Evolutionary conservation across 37 sponge, comb jelly and placozoan genomes (phyloP), one percentile per base, ranked within the genome.

Genomic region (Amphimedon queenslandica): DNA sequence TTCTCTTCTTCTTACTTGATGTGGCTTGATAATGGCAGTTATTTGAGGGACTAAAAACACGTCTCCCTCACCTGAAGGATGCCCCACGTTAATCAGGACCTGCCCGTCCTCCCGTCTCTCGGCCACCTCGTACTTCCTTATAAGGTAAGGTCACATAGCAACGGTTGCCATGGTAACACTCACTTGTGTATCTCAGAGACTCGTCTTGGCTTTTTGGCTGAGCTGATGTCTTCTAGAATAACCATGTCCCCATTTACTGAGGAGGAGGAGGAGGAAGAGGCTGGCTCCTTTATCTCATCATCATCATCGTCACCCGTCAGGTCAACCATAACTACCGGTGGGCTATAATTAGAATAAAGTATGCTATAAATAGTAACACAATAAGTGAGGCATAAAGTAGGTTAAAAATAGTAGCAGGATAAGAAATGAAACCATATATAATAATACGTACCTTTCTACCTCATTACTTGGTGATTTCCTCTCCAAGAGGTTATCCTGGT

Each of bases 41-140:
- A 98, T 73, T 40, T 94, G 96, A 42, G 92, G 87, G 8, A 90
- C 79, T n/a, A 94, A 78, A 63, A 70, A 77, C 34, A 98, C 69
- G 66, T 92, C 96, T 1, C 40, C 38, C 56, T 96, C 96, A 47
- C 58, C 66, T 28, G 67, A 42, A 8, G 88, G 66, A 38, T 96
- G 96, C 11, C 79, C 77, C 32, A 82, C 71, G 58, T 96, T 96
- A 30, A 91, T 77, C 56, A 92, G 42, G 23, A 94, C 83, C 37
- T 84, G 68, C 16, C 87, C 77, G 64, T 87, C 81, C 4, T 11
- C 25, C 21, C 67, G 42, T 25, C 42, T 63, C 1, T 20, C 47
- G 31, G 42, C 25, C 51, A 58, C 39, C 20, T 74, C 75, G n/a
- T 85, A 85, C 64, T 85, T 85, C 25, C 56, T 73, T 47, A 47